These are phyloP conservation scores for Arctopsyche grandis DNA, from an alignment of 1,140 invertebrate species.

Conservation along the genomic window DNA sequence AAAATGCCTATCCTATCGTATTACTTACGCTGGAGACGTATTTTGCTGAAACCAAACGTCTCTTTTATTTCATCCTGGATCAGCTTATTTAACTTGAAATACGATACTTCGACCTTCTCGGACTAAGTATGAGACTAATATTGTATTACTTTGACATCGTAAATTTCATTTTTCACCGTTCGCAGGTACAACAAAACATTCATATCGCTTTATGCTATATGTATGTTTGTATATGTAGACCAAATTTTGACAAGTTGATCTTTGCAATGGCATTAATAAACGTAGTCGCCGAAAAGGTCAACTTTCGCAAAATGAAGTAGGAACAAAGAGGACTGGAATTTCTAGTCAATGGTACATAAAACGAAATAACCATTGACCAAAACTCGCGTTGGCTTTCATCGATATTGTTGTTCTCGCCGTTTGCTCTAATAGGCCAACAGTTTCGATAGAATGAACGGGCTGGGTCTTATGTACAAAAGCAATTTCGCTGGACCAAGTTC, in stretches of 20 bases:
- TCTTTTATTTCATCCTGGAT: conserved; percentile 10
- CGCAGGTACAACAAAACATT: too few species aligned
- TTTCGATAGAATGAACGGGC: neutral
- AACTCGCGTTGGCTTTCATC: conserved; percentile 6
- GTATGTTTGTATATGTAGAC: too few species aligned
- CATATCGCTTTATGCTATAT: too few species aligned
- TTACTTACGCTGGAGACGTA: neutral
- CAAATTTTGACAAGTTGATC: too few species aligned
- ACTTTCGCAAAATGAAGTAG: neutral
- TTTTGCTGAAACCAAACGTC: conserved; percentile 9
- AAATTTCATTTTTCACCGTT: too few species aligned
- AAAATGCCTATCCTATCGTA: neutral
- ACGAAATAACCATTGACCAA: neutral
- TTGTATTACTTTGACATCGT: neutral
- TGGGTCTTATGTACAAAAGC: neutral
- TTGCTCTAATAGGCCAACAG: conserved; percentile 2
- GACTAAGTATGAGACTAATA: conserved; percentile 7
- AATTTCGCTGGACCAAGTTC: conserved; percentile 21
- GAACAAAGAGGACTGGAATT: neutral
- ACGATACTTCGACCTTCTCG: conserved; percentile 9
- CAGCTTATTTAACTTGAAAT: conserved; percentile 6
- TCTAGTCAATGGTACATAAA: neutral
- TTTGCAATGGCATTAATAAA: neutral
- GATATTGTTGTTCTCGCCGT: conserved; percentile 10
- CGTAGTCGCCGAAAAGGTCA: neutral